Conservation (phyloP, 2,888 invertebrate genomes). For the Agriotes lineatus region DNA sequence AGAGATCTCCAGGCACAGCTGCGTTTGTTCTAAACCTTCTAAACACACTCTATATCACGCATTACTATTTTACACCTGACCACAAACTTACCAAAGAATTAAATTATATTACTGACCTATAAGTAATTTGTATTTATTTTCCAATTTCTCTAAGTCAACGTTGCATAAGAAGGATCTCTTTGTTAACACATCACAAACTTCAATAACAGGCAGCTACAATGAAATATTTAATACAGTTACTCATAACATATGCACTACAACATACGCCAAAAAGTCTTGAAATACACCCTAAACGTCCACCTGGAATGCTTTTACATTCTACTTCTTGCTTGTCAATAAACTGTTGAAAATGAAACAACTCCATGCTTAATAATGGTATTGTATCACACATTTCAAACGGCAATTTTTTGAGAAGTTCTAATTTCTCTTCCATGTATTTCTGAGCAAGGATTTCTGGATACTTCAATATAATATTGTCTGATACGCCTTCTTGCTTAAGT, state of each 20-base stretch:
- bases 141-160: conserved; percentile 44
- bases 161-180: conserved; percentile 47
- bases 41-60: no score
- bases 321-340: conserved; percentile 45
- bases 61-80: no score
- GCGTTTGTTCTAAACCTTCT: no score
- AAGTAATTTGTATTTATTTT: conserved; percentile 42
- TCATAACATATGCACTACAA: neutral
- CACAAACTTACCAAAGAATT: no score
- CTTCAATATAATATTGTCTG: conserved; percentile 49
- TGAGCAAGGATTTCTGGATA: conserved; percentile 57
- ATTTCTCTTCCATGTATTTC: conserved; percentile 49
- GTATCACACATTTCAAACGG: conserved; percentile 53
- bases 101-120: conserved; percentile 36
- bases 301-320: conserved; percentile 43
- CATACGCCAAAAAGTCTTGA: conserved; percentile 52
- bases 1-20: no score
- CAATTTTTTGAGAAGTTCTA: conserved; percentile 52
- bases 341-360: conserved; percentile 41
- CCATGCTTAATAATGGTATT: conserved; percentile 52
- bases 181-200: conserved; percentile 50
- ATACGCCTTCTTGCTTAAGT: conserved; percentile 52
- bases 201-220: conserved; percentile 51
- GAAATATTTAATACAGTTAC: conserved; percentile 3
- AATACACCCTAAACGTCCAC: conserved; percentile 43